Percentiles rank a stretch among this genome's conserved stretches.
These are phyloP conservation scores for Bilobella aurantiaca DNA, from an alignment of 1,140 invertebrate genomes.

Conservation along the genomic window DNA sequence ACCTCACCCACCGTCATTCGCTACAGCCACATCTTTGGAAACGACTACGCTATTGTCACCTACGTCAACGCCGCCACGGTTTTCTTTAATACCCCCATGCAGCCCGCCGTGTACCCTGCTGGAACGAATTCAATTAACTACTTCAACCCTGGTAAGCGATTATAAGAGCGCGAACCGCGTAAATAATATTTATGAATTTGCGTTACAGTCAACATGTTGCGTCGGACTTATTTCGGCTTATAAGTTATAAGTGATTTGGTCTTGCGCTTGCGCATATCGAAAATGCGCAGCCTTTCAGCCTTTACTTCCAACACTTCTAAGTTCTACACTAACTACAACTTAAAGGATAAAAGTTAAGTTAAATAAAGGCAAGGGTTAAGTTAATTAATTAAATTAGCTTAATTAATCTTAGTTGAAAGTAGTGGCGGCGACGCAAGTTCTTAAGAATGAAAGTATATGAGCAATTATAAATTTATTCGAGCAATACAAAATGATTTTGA, in stretches of 20 bases:
- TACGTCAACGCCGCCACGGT: background rate
- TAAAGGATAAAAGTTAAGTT: too few relatives aligned
- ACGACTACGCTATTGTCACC: background rate
- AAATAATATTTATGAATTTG: background rate
- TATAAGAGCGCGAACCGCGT: background rate
- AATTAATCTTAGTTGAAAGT: too few relatives aligned
- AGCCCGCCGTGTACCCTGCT: background rate
- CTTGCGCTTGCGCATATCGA: background rate
- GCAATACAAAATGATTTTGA: too few relatives aligned
- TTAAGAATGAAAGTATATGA: too few relatives aligned
- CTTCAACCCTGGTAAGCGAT: background rate
- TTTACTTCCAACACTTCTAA: background rate
- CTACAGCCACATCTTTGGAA: background rate
- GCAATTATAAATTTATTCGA: too few relatives aligned
- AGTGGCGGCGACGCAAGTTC: too few relatives aligned
- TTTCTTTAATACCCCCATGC: background rate
- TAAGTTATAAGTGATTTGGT: background rate
- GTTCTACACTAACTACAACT: background rate
- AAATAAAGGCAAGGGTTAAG: too few relatives aligned
- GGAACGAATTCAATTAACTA: background rate
- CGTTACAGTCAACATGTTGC: background rate
- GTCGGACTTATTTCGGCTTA: background rate
- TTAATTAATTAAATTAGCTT: too few relatives aligned
- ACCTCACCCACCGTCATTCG: background rate
- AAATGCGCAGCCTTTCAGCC: background rate